phyloP scores from a whole-genome alignment of 1,140 invertebrate genomes.

The Hydropsyche tenuis region DNA sequence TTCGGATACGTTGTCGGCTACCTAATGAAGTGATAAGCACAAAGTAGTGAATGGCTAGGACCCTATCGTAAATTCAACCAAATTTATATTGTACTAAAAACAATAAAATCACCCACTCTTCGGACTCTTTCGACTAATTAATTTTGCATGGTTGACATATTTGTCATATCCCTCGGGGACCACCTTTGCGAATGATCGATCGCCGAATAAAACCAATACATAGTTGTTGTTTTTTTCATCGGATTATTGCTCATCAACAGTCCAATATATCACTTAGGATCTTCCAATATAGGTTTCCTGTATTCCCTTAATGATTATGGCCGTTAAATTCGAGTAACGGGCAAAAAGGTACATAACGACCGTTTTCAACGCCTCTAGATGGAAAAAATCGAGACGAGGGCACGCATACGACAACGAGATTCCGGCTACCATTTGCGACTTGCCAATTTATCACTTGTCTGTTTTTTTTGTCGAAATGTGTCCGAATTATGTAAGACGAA shows the following conservation, averaged over 20 bases:
- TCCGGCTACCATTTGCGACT: neutral
- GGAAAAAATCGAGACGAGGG: constrained; percentile 6
- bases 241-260: too few relatives aligned
- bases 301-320: neutral
- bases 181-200: too few relatives aligned
- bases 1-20: constrained; percentile 27
- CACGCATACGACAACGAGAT: neutral
- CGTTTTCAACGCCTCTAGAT: neutral
- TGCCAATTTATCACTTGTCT: constrained; percentile 21
- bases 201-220: too few relatives aligned
- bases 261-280: neutral
- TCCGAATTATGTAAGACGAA: constrained; percentile 15
- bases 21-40: constrained; percentile 32
- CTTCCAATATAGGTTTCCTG: neutral
- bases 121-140: too few relatives aligned
- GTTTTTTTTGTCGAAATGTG: constrained; percentile 7
- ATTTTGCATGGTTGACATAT: too few relatives aligned
- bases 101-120: too few relatives aligned
- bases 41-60: neutral
- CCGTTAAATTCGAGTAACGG: neutral
- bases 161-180: too few relatives aligned
- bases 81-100: constrained; percentile 9
- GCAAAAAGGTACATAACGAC: neutral
- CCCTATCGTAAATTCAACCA: constrained; percentile 18
- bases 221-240: too few relatives aligned